Percentiles rank a stretch among this genome's conserved stretches.
Conservation (phyloP, 64 coral and sea anemone genomes). For the Dendrophyllia cribrosa region DNA sequence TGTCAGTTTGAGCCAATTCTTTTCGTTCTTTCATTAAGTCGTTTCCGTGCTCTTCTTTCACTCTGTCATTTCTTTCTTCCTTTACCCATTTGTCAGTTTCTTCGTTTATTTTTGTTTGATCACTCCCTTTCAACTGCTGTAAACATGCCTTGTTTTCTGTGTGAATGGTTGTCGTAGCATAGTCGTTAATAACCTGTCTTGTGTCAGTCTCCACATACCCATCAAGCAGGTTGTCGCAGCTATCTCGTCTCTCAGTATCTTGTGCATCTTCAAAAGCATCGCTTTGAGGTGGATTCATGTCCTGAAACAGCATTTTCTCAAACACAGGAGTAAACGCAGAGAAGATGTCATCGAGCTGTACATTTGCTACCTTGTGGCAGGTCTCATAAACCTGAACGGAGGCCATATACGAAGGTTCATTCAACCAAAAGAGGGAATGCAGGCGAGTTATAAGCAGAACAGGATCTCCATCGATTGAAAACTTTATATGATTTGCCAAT, state of each 20-base stretch:
- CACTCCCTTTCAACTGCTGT: neutral
- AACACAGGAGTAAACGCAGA: conserved; percentile 14
- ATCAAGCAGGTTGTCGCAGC: neutral
- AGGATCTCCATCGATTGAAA: conserved; percentile 27
- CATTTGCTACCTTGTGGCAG: neutral
- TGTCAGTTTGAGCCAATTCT: conserved; percentile 4
- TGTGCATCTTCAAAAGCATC: neutral
- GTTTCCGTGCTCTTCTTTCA: neutral
- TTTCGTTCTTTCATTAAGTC: neutral
- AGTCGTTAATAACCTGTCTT: neutral
- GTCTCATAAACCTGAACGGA: conserved; percentile 51
- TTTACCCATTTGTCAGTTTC: neutral
- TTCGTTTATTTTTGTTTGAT: too few species aligned
- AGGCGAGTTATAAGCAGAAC: conserved; percentile 37
- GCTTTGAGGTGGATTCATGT: neutral
- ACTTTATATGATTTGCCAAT: conserved; percentile 34
- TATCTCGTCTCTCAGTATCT: neutral
- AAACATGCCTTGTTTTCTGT: neutral
- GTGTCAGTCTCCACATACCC: neutral
- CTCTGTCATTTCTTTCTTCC: neutral
- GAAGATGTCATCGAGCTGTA: conserved; percentile 6
- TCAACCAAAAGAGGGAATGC: conserved; percentile 70
- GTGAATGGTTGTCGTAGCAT: neutral
- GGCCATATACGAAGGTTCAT: conserved; percentile 34
- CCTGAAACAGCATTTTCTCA: conserved; percentile 5